These are phyloP conservation scores for Pachydiplax longipennis DNA, from an alignment of 2,888 invertebrate genomes.

Conservation along the genomic window DNA sequence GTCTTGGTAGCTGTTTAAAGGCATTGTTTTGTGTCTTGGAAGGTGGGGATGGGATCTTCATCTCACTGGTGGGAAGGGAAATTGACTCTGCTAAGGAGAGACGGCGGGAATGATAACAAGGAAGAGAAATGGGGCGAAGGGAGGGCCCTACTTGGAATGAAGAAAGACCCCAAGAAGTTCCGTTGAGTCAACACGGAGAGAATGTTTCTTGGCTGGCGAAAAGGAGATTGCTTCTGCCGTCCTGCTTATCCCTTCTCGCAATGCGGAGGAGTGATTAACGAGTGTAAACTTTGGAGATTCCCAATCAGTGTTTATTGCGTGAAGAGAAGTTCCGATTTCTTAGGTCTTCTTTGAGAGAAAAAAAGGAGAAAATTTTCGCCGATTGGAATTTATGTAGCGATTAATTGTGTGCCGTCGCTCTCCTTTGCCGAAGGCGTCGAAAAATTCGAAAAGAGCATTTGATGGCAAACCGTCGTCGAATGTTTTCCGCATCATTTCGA, in stretches of 20 bases:
- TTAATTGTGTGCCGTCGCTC: not conserved
- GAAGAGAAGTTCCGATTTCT: slow-evolving; percentile 38
- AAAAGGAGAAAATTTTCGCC: not conserved
- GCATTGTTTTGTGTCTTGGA: slow-evolving; percentile 17
- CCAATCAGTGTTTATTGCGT: slow-evolving; percentile 42
- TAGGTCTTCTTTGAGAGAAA: not conserved
- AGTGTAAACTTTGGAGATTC: slow-evolving; percentile 39
- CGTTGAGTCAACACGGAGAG: slow-evolving; percentile 36
- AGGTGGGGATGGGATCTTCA: not conserved
- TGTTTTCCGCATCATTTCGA: too few relatives aligned
- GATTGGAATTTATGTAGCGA: not conserved
- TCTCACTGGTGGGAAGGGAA: slow-evolving; percentile 3
- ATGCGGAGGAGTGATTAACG: slow-evolving; percentile 19
- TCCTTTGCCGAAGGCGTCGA: not conserved
- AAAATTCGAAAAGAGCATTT: too few relatives aligned
- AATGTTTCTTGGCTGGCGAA: slow-evolving; percentile 23
- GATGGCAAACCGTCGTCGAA: too few relatives aligned
- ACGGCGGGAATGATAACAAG: slow-evolving; percentile 42
- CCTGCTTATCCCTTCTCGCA: not conserved
- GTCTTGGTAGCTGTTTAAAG: slow-evolving; percentile 32
- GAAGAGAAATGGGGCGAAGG: not conserved
- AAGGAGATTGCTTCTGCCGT: slow-evolving; percentile 23
- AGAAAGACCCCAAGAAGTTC: slow-evolving; percentile 36
- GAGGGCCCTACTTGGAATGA: slow-evolving; percentile 25
- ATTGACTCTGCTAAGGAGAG: slow-evolving; percentile 32